Evolutionary conservation across 2,113 vertebrate genomes (phyloP).

Genomic region (Sminthopsis crassicaudata): DNA sequence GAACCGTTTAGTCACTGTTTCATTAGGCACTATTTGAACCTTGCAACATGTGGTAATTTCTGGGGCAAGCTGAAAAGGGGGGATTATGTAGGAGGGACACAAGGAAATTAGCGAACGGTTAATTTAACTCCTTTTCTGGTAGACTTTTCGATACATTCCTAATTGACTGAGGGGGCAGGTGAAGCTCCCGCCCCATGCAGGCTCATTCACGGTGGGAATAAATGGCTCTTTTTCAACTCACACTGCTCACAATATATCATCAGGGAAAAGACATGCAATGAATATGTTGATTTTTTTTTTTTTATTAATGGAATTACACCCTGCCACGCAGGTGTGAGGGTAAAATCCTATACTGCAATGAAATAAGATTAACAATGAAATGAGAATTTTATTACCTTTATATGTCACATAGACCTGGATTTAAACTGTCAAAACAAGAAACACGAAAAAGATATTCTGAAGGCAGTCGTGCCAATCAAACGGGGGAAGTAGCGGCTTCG

Average conservation of each 20-base stretch:
- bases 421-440: conserved; percentile 87
- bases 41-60: conserved; percentile 99
- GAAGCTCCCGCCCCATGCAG: conserved; percentile 96
- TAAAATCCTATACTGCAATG: conserved; percentile 86
- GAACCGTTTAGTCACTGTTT: conserved; percentile 97
- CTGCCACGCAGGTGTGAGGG: conserved; percentile 94
- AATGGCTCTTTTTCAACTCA: conserved; percentile 94
- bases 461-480: conserved; percentile 76
- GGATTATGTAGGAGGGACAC: conserved; percentile 96
- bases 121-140: conserved; percentile 99
- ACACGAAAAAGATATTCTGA: conserved; percentile 74
- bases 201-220: conserved; percentile 94
- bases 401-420: conserved; percentile 83
- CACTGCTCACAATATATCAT: conserved; percentile 94
- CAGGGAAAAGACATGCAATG: conserved; percentile 94
- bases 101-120: conserved; percentile 98
- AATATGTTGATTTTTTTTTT: conserved; percentile 95
- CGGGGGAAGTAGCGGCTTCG: conserved; percentile 60
- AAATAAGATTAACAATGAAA: conserved; percentile 89
- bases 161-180: conserved; percentile 99
- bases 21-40: conserved; percentile 99
- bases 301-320: conserved; percentile 97
- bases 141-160: conserved; percentile 99
- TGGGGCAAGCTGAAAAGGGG: conserved; percentile 93
- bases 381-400: conserved; percentile 86